Evolutionary conservation across 37 sponge, comb jelly and placozoan species (phyloP), one percentile per base, ranked within the genome.

Genomic region (Mnemiopsis leidyi): DNA sequence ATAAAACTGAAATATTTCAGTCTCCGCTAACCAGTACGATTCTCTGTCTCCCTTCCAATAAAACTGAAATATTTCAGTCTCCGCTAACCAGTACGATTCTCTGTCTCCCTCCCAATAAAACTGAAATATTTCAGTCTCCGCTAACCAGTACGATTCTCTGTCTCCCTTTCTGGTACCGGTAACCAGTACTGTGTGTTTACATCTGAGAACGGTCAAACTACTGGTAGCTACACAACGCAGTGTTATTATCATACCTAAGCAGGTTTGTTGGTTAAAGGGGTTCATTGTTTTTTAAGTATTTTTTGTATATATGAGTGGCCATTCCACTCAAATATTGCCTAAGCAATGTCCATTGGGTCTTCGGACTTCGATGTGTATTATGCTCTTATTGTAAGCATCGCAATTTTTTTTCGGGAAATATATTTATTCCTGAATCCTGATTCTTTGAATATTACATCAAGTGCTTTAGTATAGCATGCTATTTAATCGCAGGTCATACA

Each of bases 71-170:
- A 48, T 48, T 48, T 48, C 61, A 48, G 61, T 48, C 9, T 48
- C 61, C 61, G 61, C 61, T 48, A 48, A 48, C 61, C 61, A 48
- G 61, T 48, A 48, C 61, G 61, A 36, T 48, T 48, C 61, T 13
- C 61, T 13, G n/a, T n/a, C n/a, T 67, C 68, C 13, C 68, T 67
- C 68, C 13, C 13, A 21, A 21, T 67, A 67, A 20, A 67, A 67
- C 68, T 21, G 20, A 13, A 67, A 71, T 71, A n/a, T 71, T 71
- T 71, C 73, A 71, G 73, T 71, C 26, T 71, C 73, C 7, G 82
- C 82, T 26, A 85, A 40, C 90, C 90, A 85, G 48, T 85, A 40
- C 61, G 90, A 85, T 37, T 85, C 90, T 21, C 90, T 85, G 90
- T 85, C 90, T n/a, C 90, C 90, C 9, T 85, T 85, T 61, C 61